Evolutionary conservation across 64 coral and sea anemone species (phyloP), one percentile per base, ranked within the genome.

Genomic region (Actinia tenebrosa): DNA sequence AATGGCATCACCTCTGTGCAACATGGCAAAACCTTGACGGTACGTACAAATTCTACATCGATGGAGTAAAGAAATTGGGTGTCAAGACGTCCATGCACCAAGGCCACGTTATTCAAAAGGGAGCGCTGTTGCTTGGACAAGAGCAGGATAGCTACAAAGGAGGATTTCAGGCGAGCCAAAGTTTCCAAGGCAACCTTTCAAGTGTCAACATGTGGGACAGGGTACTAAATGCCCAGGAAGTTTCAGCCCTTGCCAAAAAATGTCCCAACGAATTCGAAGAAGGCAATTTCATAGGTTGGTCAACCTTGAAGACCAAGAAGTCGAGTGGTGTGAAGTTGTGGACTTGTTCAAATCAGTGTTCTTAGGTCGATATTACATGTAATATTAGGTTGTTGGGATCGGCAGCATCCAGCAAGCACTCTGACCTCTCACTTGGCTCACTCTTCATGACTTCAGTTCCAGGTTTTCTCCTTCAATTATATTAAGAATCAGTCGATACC

Each of bases 1-100:
- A n/a, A n/a, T 84, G 83, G 83, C 83, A 84, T 84, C 50, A 84
- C 60, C 20, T 84, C 83, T 84, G 83, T 60, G 54, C 26, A 61
- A 84, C 83, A 0, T 84, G 83, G 83, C 26, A 58, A 84, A 84
- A 59, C 53, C 17, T 10, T 30, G 53, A 59, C 47, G 83, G 83
- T 16, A 43, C 20, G 0, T 84, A 61, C 23, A 84, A 84, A 58
- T 58, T 84, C 7, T 84, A 84, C 53, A 84, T 60, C 53, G 83
- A 84, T 84, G 83, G 83, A 3, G 20, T 68, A 23, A 68, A 68
- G 20, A 19, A 68, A 68, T 19, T 3, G 20, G 10, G 0, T 68
- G 20, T 2, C 9, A 23, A 8, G 30, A 0, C 30, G 18, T 22
- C 18, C 18, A 23, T 68, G 20, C 64, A n/a, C 64, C 3, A 68